Conservation (phyloP, 2,888 invertebrate genomes). For the Yponomeuta plumbellus region DNA sequence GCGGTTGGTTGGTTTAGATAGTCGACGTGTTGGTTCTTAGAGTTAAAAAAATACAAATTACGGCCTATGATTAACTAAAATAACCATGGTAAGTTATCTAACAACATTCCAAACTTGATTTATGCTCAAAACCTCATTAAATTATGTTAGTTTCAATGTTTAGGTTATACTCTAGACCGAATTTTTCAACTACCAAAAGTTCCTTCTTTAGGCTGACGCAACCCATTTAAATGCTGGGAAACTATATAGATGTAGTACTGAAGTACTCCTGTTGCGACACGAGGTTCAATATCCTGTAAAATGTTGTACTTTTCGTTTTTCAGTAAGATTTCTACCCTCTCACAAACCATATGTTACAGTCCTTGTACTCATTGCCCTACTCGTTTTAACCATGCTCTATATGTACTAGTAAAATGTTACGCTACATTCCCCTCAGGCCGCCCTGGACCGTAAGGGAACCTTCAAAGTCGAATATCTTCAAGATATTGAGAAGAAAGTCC, state of each 20-base stretch:
- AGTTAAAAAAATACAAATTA: conserved; percentile 9
- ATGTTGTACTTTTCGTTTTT: background rate
- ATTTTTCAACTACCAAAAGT: background rate
- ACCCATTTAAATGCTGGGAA: background rate
- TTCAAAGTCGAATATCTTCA: conserved; percentile 95
- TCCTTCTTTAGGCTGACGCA: background rate
- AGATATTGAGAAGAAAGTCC: conserved; percentile 91
- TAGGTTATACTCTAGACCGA: background rate
- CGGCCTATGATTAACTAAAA: conserved; percentile 17
- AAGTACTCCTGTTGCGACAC: background rate
- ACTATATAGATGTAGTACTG: background rate
- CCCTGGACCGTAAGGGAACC: conserved; percentile 88
- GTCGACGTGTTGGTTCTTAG: background rate
- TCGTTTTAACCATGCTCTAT: background rate
- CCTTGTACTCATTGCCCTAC: background rate
- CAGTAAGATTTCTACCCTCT: background rate
- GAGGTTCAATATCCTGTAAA: background rate
- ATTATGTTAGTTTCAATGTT: background rate
- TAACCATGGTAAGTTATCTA: conserved; percentile 14
- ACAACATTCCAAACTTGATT: background rate
- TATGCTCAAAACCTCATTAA: background rate
- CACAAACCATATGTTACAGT: too few species aligned
- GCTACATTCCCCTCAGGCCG: conserved; percentile 44
- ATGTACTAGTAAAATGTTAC: background rate
- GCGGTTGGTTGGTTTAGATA: background rate